A percentile compares a stretch with the other conserved stretches of the same genome.
These are phyloP conservation scores for Sphaerophoria rueppellii DNA, from an alignment of 2,888 invertebrate genomes.

Conservation along the genomic window DNA sequence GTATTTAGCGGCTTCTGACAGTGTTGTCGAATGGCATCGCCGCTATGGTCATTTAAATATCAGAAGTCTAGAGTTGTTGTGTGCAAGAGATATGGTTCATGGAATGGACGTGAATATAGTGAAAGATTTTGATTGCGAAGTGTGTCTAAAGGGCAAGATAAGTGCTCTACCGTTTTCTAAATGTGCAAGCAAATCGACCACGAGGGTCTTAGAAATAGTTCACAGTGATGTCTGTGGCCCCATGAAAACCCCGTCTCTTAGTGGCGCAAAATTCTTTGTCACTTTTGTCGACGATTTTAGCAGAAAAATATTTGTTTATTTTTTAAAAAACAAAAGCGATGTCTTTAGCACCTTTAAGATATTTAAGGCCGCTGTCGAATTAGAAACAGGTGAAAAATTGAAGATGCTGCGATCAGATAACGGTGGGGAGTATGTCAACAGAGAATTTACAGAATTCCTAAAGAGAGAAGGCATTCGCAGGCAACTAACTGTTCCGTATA, in stretches of 20 bases:
- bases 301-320: conserved; percentile 12
- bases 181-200: background rate
- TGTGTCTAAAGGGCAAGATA: conserved; percentile 35
- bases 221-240: background rate
- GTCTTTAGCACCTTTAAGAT: conserved; percentile 4
- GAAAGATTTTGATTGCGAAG: conserved; percentile 18
- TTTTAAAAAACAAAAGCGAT: conserved; percentile 10
- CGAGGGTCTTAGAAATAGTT: background rate
- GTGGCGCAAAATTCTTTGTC: conserved; percentile 6
- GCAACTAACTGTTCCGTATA: conserved; percentile 28
- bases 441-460: background rate
- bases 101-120: conserved; percentile 8
- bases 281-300: conserved; percentile 9
- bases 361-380: conserved; percentile 1
- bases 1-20: background rate
- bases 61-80: conserved; percentile 35
- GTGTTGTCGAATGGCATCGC: conserved; percentile 15
- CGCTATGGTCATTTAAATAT: conserved; percentile 36
- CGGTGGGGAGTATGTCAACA: conserved; percentile 1
- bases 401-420: conserved; percentile 13
- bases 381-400: conserved; percentile 12
- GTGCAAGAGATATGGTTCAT: conserved; percentile 17
- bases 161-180: conserved; percentile 26
- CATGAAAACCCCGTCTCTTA: background rate
- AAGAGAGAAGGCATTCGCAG: conserved; percentile 16